Evolutionary conservation across 2,113 vertebrate genomes (phyloP).

Genomic region (Irena cyanogastra): DNA sequence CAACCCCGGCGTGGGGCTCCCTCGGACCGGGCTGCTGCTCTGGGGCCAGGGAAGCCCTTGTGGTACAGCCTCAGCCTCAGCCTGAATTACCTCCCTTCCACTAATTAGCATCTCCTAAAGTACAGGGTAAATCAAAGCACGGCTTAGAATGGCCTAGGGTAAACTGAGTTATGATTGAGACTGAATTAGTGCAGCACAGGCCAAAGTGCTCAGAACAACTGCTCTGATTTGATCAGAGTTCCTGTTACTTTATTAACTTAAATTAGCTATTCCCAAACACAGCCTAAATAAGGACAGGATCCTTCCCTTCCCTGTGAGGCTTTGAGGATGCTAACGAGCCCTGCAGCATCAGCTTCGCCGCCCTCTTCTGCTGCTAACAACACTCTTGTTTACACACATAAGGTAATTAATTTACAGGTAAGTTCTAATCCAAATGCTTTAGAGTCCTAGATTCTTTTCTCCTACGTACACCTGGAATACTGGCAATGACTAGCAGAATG

Average conservation of each 20-base stretch:
- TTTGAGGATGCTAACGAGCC: background rate
- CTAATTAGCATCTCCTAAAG: conserved; percentile 30
- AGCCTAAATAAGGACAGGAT: background rate
- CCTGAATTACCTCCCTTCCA: background rate
- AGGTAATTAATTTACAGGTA: background rate
- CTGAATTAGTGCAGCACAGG: background rate
- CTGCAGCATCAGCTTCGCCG: background rate
- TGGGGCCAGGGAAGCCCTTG: background rate
- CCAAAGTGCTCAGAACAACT: background rate
- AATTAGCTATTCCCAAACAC: background rate
- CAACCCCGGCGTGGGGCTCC: background rate
- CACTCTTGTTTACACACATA: background rate
- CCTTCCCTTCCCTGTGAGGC: background rate
- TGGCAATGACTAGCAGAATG: background rate
- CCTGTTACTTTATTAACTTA: background rate
- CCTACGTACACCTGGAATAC: background rate
- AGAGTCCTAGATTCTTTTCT: background rate
- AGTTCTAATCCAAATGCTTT: background rate
- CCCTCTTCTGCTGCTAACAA: background rate
- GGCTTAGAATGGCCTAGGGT: background rate
- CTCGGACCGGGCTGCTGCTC: background rate
- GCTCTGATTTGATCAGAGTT: background rate
- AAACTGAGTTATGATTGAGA: background rate
- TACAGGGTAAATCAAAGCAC: background rate
- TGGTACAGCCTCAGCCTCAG: background rate